Base-by-base conservation (phyloP, 2,797 vertebrate species). In the Enteromius paludinosus region DNA sequence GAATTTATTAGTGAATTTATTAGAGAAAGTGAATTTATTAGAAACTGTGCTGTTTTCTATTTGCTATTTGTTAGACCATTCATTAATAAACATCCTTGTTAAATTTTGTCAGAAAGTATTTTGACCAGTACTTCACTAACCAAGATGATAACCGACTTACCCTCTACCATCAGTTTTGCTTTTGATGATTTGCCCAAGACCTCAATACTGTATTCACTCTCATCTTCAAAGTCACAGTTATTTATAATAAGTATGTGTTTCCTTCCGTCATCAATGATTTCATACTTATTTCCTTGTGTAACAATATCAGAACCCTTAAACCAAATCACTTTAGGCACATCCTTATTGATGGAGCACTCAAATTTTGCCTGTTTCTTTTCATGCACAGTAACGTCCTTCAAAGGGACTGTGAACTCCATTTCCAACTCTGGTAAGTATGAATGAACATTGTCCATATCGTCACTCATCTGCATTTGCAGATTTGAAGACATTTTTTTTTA, bases 211-310 rank as follows among this genome's bases (percentile, higher is more conserved):
- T 98, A 99, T 89, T 97, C 93, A 59, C 95, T 96, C 92, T 99
- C 98, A 68, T 99, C 98, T 15, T 98, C 96, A 95, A 99, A 99
- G 86, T 95, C 95, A 93, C 97, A 98, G 89, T 95, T 94, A 92
- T 98, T 99, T 91, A 99, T 96, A 85, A 99, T 94, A 91, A 99
- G 96, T 89, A 99, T 98, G 88, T 99, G 98, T 86, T 98, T 99
- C 91, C 95, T 95, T 86, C 97, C 97, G 87, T 98, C 97, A 54
- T 96, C 94, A 87, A 99, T 96, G 71, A 98, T 96, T 92, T 99
- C 97, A 89, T 96, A 97, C 92, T 99, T 99, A 82, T 96, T 96
- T 88, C 96, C 94, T 0, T 96, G 89, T 87, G 98, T 98, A 87
- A 99, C 89, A 76, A 99, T 97, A 86, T 99, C 98, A 18, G 91